Base-by-base conservation (phyloP, 2,797 vertebrate species). In the Columba guinea region DNA sequence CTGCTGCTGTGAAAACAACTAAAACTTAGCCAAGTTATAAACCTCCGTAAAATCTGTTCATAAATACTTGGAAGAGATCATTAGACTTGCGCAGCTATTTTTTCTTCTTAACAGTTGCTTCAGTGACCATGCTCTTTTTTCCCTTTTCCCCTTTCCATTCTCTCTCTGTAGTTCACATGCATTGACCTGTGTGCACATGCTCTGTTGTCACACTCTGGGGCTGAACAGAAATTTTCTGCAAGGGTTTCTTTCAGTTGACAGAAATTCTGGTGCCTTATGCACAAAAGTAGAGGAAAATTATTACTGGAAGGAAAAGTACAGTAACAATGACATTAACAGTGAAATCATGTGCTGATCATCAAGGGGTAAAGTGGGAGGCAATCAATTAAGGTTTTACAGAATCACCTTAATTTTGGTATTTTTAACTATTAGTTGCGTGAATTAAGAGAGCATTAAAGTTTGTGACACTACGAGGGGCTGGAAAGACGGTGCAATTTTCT, bases 1-100 rank as follows among this genome's bases (percentile, higher is more conserved):
- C 28, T 83, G 64, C 48, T 85, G 30, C 49, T 75, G 13, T 87
- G 84, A 82, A 87, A 94, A 74, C 52, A 81, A n/a, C 15, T 17
- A 65, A 74, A 84, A 49, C 34, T 32, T 83, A 19, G 34, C 62
- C 58, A 89, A 92, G 30, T 60, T 96, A 52, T 51, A 93, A 89
- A 87, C 62, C 39, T 90, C 41, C 35, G 2, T 51, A 92, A 94
- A 94, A 89, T 77, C 48, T 96, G 27, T 89, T 89, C 51, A 17
- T 76, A 89, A 92, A 83, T 80, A 67, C 27, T 92, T 78, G 58
- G 21, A 70, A 79, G 56, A 90, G 68, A 77, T 91, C 13, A 22
- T 90, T 89, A 64, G 49, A 51, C 18, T 87, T 77, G 0, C 4
- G 24, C 30, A 63, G 34, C 22, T 91, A 5, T 59, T 52, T 81